Conservation (phyloP, 2,888 invertebrate species). For the Blera fallax region DNA sequence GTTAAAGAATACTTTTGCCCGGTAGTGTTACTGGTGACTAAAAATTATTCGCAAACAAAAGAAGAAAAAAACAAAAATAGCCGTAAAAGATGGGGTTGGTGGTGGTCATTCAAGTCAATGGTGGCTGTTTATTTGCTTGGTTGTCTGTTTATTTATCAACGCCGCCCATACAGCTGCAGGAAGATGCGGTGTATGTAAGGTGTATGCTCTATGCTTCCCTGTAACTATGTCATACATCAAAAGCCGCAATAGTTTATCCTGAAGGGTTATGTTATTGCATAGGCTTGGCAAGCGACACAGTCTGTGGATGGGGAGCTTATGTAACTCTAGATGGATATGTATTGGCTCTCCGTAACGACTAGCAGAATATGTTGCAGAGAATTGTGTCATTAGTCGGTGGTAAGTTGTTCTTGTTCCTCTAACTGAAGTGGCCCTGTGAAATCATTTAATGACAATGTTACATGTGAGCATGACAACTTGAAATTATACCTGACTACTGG, state of each 20-base stretch:
- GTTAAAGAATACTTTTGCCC: background rate
- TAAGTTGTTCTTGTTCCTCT: background rate
- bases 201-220: background rate
- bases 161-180: background rate
- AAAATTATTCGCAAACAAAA: background rate
- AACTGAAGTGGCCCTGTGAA: background rate
- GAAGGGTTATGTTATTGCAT: slow-evolving; percentile 22
- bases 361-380: background rate
- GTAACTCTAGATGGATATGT: slow-evolving; percentile 13
- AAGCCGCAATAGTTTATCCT: slow-evolving; percentile 26
- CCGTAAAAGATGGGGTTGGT: background rate
- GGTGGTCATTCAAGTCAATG: slow-evolving; percentile 13
- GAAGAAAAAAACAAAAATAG: background rate
- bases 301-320: background rate
- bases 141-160: slow-evolving; percentile 2
- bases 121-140: slow-evolving; percentile 3
- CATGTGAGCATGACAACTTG: slow-evolving; percentile 15
- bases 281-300: slow-evolving; percentile 4
- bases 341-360: background rate
- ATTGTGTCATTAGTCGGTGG: slow-evolving; percentile 26
- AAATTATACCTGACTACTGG: background rate
- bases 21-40: background rate
- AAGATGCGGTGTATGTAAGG: background rate
- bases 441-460: slow-evolving; percentile 11
- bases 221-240: slow-evolving; percentile 35